Conservation (phyloP, 1,140 invertebrate genomes). For the Babylonia areolata region DNA sequence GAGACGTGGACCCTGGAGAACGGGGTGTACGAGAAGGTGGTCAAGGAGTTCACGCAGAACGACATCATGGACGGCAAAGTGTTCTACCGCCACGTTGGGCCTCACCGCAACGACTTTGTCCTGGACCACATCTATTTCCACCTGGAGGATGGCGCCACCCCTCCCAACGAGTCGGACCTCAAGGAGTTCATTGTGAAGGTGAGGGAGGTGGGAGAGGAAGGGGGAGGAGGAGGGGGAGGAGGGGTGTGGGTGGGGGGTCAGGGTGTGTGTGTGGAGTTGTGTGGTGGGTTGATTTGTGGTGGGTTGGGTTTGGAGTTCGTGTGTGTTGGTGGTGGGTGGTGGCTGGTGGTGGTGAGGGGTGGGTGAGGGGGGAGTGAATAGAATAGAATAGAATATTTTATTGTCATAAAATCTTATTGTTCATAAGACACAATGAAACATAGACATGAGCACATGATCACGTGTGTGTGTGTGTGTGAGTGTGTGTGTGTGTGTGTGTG, state of each 20-base stretch:
- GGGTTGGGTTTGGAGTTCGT: too few relatives aligned
- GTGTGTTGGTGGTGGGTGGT: too few relatives aligned
- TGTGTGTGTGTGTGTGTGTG: too few relatives aligned
- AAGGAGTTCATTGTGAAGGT: conserved; percentile 70
- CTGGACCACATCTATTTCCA: conserved; percentile 71
- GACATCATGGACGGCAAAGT: conserved; percentile 75
- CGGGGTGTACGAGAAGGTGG: conserved; percentile 70
- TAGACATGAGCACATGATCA: too few relatives aligned
- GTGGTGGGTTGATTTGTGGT: too few relatives aligned
- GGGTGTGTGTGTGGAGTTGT: too few relatives aligned
- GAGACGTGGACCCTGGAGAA: conserved; percentile 70
- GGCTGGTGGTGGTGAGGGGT: too few relatives aligned
- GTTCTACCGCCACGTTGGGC: conserved; percentile 74
- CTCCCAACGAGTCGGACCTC: conserved; percentile 74
- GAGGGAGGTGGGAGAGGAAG: background rate
- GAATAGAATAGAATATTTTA: too few relatives aligned
- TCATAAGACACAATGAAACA: too few relatives aligned
- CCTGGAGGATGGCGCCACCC: conserved; percentile 67
- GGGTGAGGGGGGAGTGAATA: background rate
- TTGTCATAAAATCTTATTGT: too few relatives aligned
- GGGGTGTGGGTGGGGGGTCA: too few relatives aligned
- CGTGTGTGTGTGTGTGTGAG: too few relatives aligned
- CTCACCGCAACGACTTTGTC: conserved; percentile 59
- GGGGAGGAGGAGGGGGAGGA: background rate
- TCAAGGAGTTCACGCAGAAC: conserved; percentile 71